Base-by-base conservation (phyloP, 1,140 invertebrate genomes). In the Meteorus sp. region DNA sequence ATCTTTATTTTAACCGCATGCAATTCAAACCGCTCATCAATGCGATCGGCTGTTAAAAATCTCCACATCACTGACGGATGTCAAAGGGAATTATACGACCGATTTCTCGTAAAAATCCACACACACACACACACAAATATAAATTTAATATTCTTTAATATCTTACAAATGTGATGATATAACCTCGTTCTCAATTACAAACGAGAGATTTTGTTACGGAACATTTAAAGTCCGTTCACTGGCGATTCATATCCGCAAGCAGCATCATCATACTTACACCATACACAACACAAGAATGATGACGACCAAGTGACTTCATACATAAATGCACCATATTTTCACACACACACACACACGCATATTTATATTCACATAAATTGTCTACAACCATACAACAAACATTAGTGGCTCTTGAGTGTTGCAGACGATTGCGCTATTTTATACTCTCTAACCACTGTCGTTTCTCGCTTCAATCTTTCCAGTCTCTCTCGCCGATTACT, bases 81-180 rank as follows among this genome's bases (percentile, higher is more conserved):
- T 56, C 41, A 9, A 29, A 37, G 31, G n/a, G n/a, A n/a, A n/a
- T 15, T 39, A 51, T 25, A 19, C 11, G 29, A 29, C 17, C 29
- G 39, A 43, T 20, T n/a, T 50, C 33, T 50, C 39, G 35, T 58
- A 58, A 58, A 58, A 58, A n/a, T 23, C 23, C 45, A 23, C 27
- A 48, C 23, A 48, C 9, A 3, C 9, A n/a, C n/a, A n/a, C n/a
- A n/a, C n/a, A n/a, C n/a, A n/a, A n/a, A n/a, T n/a, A n/a, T n/a
- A n/a, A n/a, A n/a, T n/a, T n/a, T n/a, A n/a, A n/a, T n/a, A n/a
- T n/a, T n/a, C n/a, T n/a, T n/a, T n/a, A 7, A 27, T 27, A n/a
- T 29, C 45, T n/a, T 13, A 29, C 20, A 13, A 23, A 13, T 9
- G n/a, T 39, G n/a, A n/a, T 15, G 3, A 17, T n/a, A 35, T 17